Conservation (phyloP, 2,797 vertebrate genomes). For the Sardinella longiceps region DNA sequence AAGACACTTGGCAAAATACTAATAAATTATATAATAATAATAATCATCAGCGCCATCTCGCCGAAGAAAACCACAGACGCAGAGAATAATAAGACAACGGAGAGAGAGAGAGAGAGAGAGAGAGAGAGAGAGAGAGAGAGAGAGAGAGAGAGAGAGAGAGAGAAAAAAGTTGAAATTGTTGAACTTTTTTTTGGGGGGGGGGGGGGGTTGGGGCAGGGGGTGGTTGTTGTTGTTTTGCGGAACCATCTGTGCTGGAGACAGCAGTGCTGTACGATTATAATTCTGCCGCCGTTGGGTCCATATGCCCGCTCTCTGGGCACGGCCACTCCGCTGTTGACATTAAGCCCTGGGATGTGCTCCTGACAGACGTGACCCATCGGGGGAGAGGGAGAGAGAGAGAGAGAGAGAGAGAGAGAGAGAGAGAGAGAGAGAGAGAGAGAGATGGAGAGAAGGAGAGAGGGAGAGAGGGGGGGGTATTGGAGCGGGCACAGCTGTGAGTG, state of each 20-base stretch:
- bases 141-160: background rate
- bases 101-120: background rate
- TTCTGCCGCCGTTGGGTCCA: constrained; percentile 2
- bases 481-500: constrained; percentile 42
- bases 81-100: background rate
- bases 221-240: background rate
- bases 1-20: background rate
- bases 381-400: background rate
- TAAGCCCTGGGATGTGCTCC: constrained; percentile 45
- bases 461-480: constrained; percentile 48
- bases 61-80: background rate
- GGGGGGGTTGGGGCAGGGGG: no score
- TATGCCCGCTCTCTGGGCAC: constrained; percentile 25
- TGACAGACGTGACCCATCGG: constrained; percentile 55
- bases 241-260: constrained; percentile 20
- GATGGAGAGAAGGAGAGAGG: background rate
- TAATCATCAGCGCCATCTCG: background rate
- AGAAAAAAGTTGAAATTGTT: background rate
- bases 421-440: background rate
- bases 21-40: constrained; percentile 1
- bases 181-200: background rate
- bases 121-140: background rate
- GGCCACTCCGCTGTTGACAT: constrained; percentile 33
- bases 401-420: background rate
- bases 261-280: background rate